Percentiles rank a stretch among this genome's conserved stretches.
These are phyloP conservation scores for Scaptodrosophila lebanonensis DNA, from an alignment of 1,140 invertebrate species.

Conservation along the genomic window DNA sequence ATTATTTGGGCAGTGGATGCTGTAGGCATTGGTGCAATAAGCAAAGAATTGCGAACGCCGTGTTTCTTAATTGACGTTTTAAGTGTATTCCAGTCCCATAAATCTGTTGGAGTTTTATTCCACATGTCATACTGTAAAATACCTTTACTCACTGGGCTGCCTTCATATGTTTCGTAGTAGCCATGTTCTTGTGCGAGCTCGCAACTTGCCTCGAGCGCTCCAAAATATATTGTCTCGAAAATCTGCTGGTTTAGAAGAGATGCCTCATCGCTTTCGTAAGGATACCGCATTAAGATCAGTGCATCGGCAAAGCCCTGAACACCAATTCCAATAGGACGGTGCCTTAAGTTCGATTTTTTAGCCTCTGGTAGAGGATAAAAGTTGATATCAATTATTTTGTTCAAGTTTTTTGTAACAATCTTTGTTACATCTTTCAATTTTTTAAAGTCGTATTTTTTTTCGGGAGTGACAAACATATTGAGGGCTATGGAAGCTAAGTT, in stretches of 20 bases:
- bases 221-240: conserved; percentile 99
- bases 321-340: conserved; percentile 97
- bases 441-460: conserved; percentile 90
- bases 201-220: conserved; percentile 97
- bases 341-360: conserved; percentile 90
- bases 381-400: conserved; percentile 98
- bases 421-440: conserved; percentile 94
- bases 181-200: conserved; percentile 93
- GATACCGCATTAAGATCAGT: conserved; percentile 95
- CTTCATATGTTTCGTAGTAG: conserved; percentile 93
- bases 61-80: conserved; percentile 92
- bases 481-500: conserved; percentile 99
- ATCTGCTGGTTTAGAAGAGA: conserved; percentile 94
- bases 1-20: conserved; percentile 99
- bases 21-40: conserved; percentile 99
- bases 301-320: conserved; percentile 98
- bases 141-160: conserved; percentile 95
- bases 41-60: conserved; percentile 95
- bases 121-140: conserved; percentile 99
- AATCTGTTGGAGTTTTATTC: conserved; percentile 88
- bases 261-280: conserved; percentile 93
- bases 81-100: conserved; percentile 93
- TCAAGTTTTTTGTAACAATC: conserved; percentile 93
- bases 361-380: conserved; percentile 96
- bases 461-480: conserved; percentile 94